A percentile compares a stretch with the other conserved stretches of the same genome.
Conservation (phyloP, 1,140 invertebrate genomes). For the Drosophila novamexicana region DNA sequence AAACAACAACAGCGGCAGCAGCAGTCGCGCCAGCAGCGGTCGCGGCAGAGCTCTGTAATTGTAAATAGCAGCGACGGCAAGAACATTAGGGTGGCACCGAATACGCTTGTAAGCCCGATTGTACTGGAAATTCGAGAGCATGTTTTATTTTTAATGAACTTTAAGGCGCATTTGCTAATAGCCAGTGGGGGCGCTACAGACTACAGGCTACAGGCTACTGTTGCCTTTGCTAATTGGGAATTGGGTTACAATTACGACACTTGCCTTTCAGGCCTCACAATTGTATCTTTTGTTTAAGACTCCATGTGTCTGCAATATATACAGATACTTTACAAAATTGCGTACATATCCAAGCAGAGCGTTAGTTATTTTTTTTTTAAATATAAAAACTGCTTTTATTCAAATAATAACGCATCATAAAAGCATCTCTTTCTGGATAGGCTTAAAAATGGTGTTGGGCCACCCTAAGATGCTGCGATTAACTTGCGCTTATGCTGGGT, state of each 20-base stretch:
- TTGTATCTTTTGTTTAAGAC: no score
- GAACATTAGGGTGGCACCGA: slow-evolving; percentile 54
- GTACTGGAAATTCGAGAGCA: slow-evolving; percentile 30
- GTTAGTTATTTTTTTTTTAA: no score
- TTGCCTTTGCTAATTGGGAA: slow-evolving; percentile 24
- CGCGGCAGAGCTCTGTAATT: slow-evolving; percentile 52
- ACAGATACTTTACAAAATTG: no score
- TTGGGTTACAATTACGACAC: slow-evolving; percentile 25
- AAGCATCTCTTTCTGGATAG: no score
- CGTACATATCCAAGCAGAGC: no score
- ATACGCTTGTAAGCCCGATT: slow-evolving; percentile 11
- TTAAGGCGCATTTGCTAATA: slow-evolving; percentile 23
- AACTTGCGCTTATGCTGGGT: slow-evolving; percentile 15
- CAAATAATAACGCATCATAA: neutral
- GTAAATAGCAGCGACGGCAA: slow-evolving; percentile 40
- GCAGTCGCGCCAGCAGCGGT: slow-evolving; percentile 15
- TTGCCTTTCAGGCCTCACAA: neutral
- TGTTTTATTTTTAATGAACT: slow-evolving; percentile 28
- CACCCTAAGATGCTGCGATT: slow-evolving; percentile 55
- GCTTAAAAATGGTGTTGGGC: slow-evolving; percentile 1
- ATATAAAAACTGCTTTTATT: no score
- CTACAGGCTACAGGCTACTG: neutral
- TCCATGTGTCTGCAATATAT: no score
- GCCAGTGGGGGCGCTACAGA: neutral
- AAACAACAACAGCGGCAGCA: slow-evolving; percentile 39